Conservation (phyloP, 2,888 invertebrate genomes). For the Drosophila putrida region DNA sequence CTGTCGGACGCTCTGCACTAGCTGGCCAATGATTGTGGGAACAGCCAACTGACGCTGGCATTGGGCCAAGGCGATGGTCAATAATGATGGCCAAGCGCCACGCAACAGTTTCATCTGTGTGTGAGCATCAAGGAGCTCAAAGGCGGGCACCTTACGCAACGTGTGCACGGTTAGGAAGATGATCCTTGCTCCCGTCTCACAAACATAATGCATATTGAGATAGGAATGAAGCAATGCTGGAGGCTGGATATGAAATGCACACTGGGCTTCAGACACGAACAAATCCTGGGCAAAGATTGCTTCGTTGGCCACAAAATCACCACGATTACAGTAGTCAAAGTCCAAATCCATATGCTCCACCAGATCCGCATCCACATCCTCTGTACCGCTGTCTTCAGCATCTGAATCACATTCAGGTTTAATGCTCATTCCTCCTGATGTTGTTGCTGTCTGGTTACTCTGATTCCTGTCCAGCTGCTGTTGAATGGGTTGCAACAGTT, state of each 20-base stretch:
- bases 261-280: slow-evolving; percentile 88
- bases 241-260: slow-evolving; percentile 91
- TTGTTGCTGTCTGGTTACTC: slow-evolving; percentile 2
- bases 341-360: slow-evolving; percentile 73
- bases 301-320: slow-evolving; percentile 80
- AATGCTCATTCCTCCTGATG: slow-evolving; percentile 50
- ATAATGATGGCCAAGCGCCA: slow-evolving; percentile 96
- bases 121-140: slow-evolving; percentile 92
- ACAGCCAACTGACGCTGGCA: slow-evolving; percentile 91
- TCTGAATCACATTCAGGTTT: slow-evolving; percentile 82
- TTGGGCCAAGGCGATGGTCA: slow-evolving; percentile 95
- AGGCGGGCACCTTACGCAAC: slow-evolving; percentile 93
- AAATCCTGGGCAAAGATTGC: slow-evolving; percentile 87
- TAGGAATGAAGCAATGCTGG: slow-evolving; percentile 93
- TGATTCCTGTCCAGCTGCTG: slow-evolving; percentile 80
- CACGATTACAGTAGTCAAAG: slow-evolving; percentile 72
- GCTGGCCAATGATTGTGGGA: slow-evolving; percentile 91
- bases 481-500: slow-evolving; percentile 86
- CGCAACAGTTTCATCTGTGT: slow-evolving; percentile 93
- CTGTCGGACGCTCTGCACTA: slow-evolving; percentile 88
- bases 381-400: slow-evolving; percentile 76
- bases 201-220: slow-evolving; percentile 96
- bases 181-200: slow-evolving; percentile 97
- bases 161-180: slow-evolving; percentile 96
- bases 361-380: slow-evolving; percentile 69